Evolutionary conservation across 2,797 vertebrate species (phyloP).

Genomic region (Luscinia megarhynchos): DNA sequence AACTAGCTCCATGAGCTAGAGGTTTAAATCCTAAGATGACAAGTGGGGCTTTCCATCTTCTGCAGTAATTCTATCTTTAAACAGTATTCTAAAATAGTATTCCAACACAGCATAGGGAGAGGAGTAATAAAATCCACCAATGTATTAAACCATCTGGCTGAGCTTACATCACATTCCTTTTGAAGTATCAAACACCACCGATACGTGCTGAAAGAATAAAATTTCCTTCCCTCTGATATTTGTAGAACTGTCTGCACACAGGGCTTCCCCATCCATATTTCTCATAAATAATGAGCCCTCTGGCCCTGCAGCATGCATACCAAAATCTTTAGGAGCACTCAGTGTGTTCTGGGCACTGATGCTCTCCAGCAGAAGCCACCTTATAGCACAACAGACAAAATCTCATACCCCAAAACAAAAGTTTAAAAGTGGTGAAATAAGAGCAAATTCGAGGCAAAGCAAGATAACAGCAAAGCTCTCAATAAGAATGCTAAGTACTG

Average conservation of each 20-base stretch:
- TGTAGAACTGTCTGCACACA: not conserved
- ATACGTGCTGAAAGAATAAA: not conserved
- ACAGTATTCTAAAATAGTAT: not conserved
- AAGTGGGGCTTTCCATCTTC: constrained; percentile 1
- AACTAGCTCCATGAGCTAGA: not conserved
- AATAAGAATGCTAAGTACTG: not conserved
- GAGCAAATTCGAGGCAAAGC: not conserved
- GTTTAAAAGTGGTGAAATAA: not conserved
- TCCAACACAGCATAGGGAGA: not conserved
- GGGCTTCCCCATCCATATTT: not conserved
- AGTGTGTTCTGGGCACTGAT: not conserved
- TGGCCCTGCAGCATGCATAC: not conserved
- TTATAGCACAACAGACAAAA: not conserved
- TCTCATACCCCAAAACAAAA: not conserved
- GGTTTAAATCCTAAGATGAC: not conserved
- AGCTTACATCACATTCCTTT: not conserved
- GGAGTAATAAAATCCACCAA: not conserved
- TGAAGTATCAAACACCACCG: not conserved
- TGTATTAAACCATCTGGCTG: constrained; percentile 30
- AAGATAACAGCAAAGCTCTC: not conserved
- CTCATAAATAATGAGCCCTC: not conserved
- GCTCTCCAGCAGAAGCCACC: not conserved
- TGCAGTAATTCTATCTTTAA: not conserved
- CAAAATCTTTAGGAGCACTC: not conserved
- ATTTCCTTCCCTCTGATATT: not conserved